A percentile compares a stretch with the other conserved stretches of the same genome.
phyloP scores from a whole-genome alignment of 2,888 invertebrate genomes.

The Itoplectis maculator region DNA sequence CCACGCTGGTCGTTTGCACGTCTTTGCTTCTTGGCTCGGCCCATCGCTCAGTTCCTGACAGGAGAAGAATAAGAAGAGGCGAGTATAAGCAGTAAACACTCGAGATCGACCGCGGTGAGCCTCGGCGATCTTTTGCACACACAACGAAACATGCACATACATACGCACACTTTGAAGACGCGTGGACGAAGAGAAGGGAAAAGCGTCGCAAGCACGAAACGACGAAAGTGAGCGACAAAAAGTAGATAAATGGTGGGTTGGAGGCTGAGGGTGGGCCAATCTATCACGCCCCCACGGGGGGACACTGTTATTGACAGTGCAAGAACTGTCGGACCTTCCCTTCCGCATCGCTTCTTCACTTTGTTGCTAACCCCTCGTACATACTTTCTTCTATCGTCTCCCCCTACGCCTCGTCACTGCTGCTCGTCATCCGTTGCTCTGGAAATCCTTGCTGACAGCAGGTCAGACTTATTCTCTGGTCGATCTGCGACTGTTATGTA shows the following conservation, averaged over 20 bases:
- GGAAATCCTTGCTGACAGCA: conserved; percentile 16
- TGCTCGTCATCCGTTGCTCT: background rate
- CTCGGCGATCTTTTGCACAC: conserved; percentile 53
- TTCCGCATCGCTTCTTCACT: conserved; percentile 49
- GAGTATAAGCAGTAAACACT: conserved; percentile 78
- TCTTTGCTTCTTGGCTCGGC: conserved; percentile 15
- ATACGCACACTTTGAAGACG: background rate
- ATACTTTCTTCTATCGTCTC: conserved; percentile 43
- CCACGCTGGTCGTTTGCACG: conserved; percentile 13
- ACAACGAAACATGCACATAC: background rate
- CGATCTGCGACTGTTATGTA: background rate
- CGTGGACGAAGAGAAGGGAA: background rate
- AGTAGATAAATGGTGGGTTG: conserved; percentile 83
- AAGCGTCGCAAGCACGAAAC: conserved; percentile 30
- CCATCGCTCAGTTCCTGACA: conserved; percentile 20
- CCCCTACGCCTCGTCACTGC: background rate
- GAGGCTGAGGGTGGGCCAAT: conserved; percentile 82
- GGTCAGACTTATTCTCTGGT: background rate
- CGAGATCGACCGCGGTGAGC: conserved; percentile 76
- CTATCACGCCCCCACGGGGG: conserved; percentile 79
- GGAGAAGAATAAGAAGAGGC: conserved; percentile 26
- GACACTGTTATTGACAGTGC: conserved; percentile 83
- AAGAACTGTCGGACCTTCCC: conserved; percentile 80
- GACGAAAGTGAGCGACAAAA: conserved; percentile 77
- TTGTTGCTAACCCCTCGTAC: conserved; percentile 38